These are phyloP conservation scores for Flabesymbios commensalis DNA, from an alignment of 2,888 invertebrate genomes.

Conservation along the genomic window DNA sequence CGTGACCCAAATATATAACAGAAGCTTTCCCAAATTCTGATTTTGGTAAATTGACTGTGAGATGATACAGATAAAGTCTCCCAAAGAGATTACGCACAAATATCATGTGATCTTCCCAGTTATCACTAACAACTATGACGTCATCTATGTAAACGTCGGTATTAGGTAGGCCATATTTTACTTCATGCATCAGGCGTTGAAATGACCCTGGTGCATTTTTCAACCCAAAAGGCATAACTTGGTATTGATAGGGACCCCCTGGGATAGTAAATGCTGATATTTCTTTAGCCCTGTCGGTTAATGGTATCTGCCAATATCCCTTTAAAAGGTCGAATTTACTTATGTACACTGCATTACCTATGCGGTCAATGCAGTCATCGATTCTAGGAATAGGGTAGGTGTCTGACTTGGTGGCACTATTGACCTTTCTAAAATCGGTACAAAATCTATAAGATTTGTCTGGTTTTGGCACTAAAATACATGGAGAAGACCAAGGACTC, in stretches of 20 bases:
- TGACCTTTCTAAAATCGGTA: not conserved
- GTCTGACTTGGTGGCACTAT: not conserved
- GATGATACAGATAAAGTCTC: too few relatives aligned
- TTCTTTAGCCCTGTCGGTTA: not conserved
- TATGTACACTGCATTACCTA: not conserved
- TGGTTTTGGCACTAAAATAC: not conserved
- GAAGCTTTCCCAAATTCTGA: too few relatives aligned
- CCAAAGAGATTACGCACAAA: too few relatives aligned
- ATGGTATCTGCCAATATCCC: slow-evolving; percentile 2
- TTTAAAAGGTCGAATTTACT: not conserved
- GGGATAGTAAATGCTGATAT: slow-evolving; percentile 5
- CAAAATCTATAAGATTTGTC: too few relatives aligned
- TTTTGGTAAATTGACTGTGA: too few relatives aligned
- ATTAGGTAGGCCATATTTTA: not conserved
- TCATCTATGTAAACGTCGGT: not conserved
- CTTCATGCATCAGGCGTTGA: slow-evolving; percentile 1
- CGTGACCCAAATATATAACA: too few relatives aligned
- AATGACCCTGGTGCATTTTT: not conserved
- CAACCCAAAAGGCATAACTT: slow-evolving; percentile 5
- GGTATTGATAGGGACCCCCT: not conserved
- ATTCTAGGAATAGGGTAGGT: not conserved
- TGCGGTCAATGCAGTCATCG: not conserved
- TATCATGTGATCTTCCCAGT: too few relatives aligned
- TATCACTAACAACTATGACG: too few relatives aligned
- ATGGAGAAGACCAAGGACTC: not conserved